A percentile compares a stretch with the other conserved stretches of the same genome.
phyloP scores from a whole-genome alignment of 2,797 vertebrate species.

The Pristis pectinata region DNA sequence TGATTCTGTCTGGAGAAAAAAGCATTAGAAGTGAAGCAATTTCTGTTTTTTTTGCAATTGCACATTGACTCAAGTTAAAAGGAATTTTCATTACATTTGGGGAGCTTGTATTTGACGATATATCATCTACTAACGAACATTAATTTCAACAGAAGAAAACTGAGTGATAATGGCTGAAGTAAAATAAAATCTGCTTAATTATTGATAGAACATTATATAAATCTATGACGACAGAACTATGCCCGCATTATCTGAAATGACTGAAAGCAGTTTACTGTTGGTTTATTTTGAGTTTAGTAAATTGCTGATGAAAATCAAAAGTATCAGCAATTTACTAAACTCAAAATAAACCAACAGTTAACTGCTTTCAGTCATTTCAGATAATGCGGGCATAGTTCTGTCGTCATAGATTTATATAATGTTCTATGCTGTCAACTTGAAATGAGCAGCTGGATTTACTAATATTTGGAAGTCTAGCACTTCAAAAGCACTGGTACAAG shows the following conservation, averaged over 20 bases:
- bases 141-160: not conserved
- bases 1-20: constrained; percentile 65
- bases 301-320: not conserved
- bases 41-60: not conserved
- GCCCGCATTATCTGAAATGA: no score
- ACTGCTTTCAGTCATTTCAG: not conserved
- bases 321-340: not conserved
- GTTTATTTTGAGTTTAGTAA: not conserved
- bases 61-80: not conserved
- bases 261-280: not conserved
- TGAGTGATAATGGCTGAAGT: not conserved
- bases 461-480: not conserved
- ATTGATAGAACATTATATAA: no score
- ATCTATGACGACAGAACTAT: not conserved
- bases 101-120: not conserved
- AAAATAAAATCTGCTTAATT: not conserved
- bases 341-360: not conserved
- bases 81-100: not conserved
- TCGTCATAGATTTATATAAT: not conserved
- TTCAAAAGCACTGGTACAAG: not conserved
- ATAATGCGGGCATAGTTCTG: no score
- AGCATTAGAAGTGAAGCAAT: not conserved
- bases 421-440: not conserved
- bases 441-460: not conserved
- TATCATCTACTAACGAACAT: not conserved